These are phyloP conservation scores for Hypselothyrea guttata DNA, from an alignment of 2,888 invertebrate species.

Conservation along the genomic window DNA sequence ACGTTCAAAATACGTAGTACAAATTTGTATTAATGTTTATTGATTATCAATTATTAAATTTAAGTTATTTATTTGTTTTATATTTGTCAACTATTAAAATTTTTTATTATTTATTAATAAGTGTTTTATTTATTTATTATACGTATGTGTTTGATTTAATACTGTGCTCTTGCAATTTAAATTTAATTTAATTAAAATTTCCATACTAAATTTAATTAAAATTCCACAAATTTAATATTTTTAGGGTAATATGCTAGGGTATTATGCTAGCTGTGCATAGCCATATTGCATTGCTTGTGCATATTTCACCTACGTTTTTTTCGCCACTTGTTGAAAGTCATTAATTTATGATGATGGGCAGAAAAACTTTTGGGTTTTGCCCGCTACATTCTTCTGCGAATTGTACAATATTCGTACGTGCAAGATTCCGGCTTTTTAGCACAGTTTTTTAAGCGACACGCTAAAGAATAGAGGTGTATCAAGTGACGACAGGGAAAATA, in stretches of 20 bases:
- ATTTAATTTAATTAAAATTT: no score
- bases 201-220: no score
- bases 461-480: neutral
- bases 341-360: slow-evolving; percentile 50
- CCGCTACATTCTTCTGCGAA: slow-evolving; percentile 8
- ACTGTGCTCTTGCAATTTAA: no score
- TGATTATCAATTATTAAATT: no score
- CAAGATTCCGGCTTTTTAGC: slow-evolving; percentile 2
- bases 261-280: neutral
- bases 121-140: no score
- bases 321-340: slow-evolving; percentile 51
- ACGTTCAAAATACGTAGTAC: no score
- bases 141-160: no score
- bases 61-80: no score
- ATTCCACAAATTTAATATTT: no score
- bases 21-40: no score
- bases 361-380: slow-evolving; percentile 11
- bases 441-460: slow-evolving; percentile 19
- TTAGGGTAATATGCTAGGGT: neutral
- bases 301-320: slow-evolving; percentile 8
- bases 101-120: no score
- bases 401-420: slow-evolving; percentile 17
- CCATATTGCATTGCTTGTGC: neutral
- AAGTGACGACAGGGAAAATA: neutral
- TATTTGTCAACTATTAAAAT: no score